Conservation (phyloP, 2,113 vertebrate species). For the Grammomys surdaster region DNA sequence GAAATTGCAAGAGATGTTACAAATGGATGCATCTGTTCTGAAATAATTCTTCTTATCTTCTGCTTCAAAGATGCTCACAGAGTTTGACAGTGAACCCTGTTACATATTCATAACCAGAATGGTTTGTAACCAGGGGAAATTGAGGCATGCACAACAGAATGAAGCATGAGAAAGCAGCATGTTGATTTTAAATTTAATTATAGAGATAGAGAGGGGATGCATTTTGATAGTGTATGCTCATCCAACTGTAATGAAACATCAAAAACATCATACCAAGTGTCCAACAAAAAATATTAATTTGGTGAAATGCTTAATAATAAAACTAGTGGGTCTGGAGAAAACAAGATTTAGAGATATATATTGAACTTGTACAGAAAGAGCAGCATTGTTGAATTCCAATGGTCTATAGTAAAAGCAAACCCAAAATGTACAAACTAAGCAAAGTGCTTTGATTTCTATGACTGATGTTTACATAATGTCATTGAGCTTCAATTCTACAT, state of each 20-base stretch:
- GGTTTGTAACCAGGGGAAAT: conserved; percentile 61
- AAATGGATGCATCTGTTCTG: conserved; percentile 48
- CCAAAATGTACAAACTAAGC: background rate
- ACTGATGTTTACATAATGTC: background rate
- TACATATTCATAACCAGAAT: conserved; percentile 54
- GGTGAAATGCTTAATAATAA: conserved; percentile 58
- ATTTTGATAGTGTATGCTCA: conserved; percentile 60
- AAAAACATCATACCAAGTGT: background rate
- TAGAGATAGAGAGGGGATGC: conserved; percentile 34
- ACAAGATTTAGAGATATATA: conserved; percentile 16
- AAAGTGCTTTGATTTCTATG: background rate
- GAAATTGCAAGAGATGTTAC: conserved; percentile 39
- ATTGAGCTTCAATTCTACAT: background rate
- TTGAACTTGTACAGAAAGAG: conserved; percentile 30
- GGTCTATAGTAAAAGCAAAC: background rate
- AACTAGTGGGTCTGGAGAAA: conserved; percentile 49
- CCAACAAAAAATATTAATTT: conserved; percentile 73
- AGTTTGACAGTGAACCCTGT: conserved; percentile 61
- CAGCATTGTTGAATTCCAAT: conserved; percentile 17
- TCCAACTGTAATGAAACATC: conserved; percentile 70
- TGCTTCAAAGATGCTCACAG: conserved; percentile 32
- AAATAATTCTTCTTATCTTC: conserved; percentile 58
- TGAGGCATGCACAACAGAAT: conserved; percentile 52
- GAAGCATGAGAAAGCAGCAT: conserved; percentile 65
- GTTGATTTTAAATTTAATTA: conserved; percentile 83